Percentiles rank a stretch among this genome's conserved stretches.
These are phyloP conservation scores for Bombyx mori DNA, from an alignment of 1,140 invertebrate genomes.

Conservation along the genomic window DNA sequence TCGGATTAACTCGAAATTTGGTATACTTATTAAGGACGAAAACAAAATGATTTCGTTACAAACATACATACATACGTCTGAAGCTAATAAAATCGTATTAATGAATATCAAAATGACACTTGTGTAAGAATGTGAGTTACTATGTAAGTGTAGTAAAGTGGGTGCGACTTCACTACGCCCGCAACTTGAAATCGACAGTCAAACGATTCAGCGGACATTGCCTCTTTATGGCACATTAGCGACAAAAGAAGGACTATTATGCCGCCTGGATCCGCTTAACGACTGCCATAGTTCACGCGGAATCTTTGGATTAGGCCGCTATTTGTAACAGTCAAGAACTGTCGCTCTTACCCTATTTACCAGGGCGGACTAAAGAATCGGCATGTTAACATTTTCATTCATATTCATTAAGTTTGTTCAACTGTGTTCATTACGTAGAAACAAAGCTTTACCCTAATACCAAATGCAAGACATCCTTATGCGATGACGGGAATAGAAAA, in stretches of 20 bases:
- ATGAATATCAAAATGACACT: too few relatives aligned
- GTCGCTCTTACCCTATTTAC: conserved; percentile 31
- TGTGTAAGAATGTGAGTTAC: too few relatives aligned
- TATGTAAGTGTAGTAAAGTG: too few relatives aligned
- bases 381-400: conserved; percentile 15
- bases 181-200: conserved; percentile 20
- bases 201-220: conserved; percentile 23
- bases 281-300: conserved; percentile 46
- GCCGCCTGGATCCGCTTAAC: conserved; percentile 31
- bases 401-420: conserved; percentile 3
- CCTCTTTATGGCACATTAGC: conserved; percentile 38
- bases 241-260: conserved; percentile 42
- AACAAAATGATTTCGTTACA: too few relatives aligned
- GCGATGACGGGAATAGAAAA: too few relatives aligned
- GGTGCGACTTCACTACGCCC: too few relatives aligned
- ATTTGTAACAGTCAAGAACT: conserved; percentile 42
- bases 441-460: too few relatives aligned
- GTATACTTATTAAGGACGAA: too few relatives aligned
- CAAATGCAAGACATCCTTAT: too few relatives aligned
- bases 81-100: too few relatives aligned
- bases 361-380: conserved; percentile 15
- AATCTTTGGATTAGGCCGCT: conserved; percentile 43
- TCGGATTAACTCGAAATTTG: too few relatives aligned
- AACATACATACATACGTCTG: too few relatives aligned
- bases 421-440: background rate